Evolutionary conservation across 2,113 vertebrate species (phyloP).

Genomic region (Vulpes lagopus): DNA sequence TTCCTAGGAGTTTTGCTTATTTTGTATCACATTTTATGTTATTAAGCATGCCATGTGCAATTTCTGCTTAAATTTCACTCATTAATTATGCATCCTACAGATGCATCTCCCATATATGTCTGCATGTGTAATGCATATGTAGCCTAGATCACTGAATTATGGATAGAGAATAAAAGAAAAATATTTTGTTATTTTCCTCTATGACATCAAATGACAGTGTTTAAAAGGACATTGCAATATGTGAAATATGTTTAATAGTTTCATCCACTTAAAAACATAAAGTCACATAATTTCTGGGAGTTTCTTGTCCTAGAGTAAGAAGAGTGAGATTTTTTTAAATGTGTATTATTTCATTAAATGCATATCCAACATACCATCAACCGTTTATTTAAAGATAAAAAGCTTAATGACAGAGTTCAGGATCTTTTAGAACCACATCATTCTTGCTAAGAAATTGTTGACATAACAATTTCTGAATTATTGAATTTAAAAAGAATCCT

Average conservation of each 20-base stretch:
- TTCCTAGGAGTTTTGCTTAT: neutral
- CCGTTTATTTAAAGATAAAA: slow-evolving; percentile 62
- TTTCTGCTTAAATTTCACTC: neutral
- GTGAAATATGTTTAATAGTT: neutral
- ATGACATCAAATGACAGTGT: neutral
- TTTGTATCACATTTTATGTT: neutral
- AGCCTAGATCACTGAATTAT: neutral
- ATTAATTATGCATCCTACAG: neutral
- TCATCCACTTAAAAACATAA: neutral
- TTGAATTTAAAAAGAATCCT: slow-evolving; percentile 65
- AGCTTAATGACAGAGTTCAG: slow-evolving; percentile 71
- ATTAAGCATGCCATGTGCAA: neutral
- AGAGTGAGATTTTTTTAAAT: neutral
- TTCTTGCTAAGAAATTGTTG: slow-evolving; percentile 78
- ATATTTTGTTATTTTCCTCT: neutral
- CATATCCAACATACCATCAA: neutral
- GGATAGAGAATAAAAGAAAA: neutral
- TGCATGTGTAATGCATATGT: neutral
- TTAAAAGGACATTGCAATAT: neutral
- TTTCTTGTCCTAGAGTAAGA: neutral
- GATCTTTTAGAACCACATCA: slow-evolving; percentile 71
- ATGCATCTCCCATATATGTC: neutral
- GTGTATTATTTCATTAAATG: neutral
- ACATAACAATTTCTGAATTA: slow-evolving; percentile 76
- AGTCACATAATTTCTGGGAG: neutral